phyloP scores from a whole-genome alignment of 2,888 invertebrate species.

The Lacanobia wlatinum region DNA sequence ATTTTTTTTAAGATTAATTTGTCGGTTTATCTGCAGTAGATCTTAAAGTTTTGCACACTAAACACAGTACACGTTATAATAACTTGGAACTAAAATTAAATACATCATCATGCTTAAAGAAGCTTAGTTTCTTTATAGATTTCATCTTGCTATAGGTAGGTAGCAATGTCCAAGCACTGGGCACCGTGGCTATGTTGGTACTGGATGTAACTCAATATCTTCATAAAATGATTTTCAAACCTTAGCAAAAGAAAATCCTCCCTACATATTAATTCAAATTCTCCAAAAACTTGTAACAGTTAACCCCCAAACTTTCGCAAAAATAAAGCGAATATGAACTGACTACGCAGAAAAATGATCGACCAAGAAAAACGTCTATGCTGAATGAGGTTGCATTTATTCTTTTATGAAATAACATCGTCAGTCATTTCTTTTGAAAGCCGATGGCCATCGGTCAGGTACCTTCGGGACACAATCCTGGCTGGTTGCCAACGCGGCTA shows the following conservation, averaged over 20 bases:
- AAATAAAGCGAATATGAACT: slow-evolving; percentile 30
- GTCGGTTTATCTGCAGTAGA: too few species aligned
- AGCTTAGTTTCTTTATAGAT: too few species aligned
- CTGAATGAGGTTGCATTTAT: slow-evolving; percentile 68
- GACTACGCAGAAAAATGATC: slow-evolving; percentile 40
- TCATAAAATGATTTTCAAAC: too few species aligned
- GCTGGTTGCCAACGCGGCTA: slow-evolving; percentile 46
- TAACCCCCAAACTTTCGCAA: slow-evolving; percentile 21
- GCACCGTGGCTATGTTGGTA: too few species aligned
- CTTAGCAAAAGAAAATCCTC: neutral
- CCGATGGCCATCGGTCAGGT: slow-evolving; percentile 53
- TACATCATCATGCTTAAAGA: too few species aligned
- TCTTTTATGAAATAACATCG: slow-evolving; percentile 69
- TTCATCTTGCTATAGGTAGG: too few species aligned
- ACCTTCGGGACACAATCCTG: slow-evolving; percentile 41
- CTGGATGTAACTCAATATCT: too few species aligned
- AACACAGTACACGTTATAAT: too few species aligned
- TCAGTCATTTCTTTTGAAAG: slow-evolving; percentile 73
- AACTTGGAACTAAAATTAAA: too few species aligned
- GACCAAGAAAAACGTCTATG: slow-evolving; percentile 32
- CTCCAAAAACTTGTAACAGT: neutral
- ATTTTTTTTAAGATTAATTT: too few species aligned
- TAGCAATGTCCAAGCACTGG: too few species aligned
- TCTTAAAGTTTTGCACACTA: too few species aligned
- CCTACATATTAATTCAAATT: neutral